phyloP scores from a whole-genome alignment of 2,888 invertebrate genomes.

The Cheilosia pagana region DNA sequence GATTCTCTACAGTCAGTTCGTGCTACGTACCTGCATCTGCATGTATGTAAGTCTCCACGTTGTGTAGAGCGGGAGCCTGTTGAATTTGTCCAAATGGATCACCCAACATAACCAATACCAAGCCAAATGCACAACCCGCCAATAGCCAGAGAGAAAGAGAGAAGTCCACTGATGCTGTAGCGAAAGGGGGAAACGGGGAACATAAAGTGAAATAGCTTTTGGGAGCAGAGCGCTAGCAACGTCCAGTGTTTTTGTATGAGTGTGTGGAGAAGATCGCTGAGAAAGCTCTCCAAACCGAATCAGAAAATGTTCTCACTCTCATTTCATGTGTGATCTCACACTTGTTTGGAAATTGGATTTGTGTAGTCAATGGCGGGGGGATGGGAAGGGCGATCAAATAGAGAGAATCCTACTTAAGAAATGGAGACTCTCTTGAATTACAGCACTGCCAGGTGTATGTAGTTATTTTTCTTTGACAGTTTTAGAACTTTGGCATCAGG shows the following conservation, averaged over 20 bases:
- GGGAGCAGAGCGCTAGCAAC: background rate
- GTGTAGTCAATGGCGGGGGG: too few species aligned
- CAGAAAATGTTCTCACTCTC: slow-evolving; percentile 15
- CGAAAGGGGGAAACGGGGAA: slow-evolving; percentile 27
- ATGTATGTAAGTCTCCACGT: slow-evolving; percentile 43
- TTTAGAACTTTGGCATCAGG: too few species aligned
- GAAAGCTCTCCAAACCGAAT: slow-evolving; percentile 41
- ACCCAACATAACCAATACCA: slow-evolving; percentile 20
- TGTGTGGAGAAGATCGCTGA: slow-evolving; percentile 32
- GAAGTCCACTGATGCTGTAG: slow-evolving; percentile 42
- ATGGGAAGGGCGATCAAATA: background rate
- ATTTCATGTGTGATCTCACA: background rate
- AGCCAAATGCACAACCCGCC: slow-evolving; percentile 11
- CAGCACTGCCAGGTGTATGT: slow-evolving; percentile 27
- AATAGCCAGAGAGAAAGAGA: background rate
- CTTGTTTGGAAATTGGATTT: too few species aligned
- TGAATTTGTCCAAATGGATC: slow-evolving; percentile 65
- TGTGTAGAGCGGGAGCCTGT: slow-evolving; percentile 49
- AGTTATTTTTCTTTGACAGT: background rate
- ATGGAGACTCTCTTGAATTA: too few species aligned
- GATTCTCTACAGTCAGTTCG: slow-evolving; percentile 57
- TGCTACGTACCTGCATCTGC: slow-evolving; percentile 32
- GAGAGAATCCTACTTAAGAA: background rate
- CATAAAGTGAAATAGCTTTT: background rate
- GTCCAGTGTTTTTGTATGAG: background rate